Base-by-base conservation (phyloP, 2,888 invertebrate species). In the Clivina fossor region DNA sequence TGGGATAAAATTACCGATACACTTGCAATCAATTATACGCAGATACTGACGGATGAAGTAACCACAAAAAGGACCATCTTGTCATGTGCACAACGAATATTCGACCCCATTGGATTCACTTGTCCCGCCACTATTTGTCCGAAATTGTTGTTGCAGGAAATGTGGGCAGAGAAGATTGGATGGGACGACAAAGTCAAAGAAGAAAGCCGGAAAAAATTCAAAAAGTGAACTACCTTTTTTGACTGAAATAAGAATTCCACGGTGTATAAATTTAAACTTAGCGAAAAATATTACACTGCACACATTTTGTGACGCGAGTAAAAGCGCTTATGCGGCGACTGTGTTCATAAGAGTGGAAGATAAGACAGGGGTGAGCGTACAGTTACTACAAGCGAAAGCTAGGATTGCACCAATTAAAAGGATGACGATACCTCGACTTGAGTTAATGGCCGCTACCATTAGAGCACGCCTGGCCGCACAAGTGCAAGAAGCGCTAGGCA, bases 401-500 rank as follows among this genome's bases (percentile, higher is more conserved):
- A 62, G 68, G 58, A 63, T 69, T 13, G 60, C 66, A 20, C 65
- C 66, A 3, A 20, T 60, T 1, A 62, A 64, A 46, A 59, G 57
- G 30, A 49, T 60, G 15, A 65, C 64, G 0, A 68, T 69, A 20
- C 67, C 67, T 2, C 49, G 67, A 15, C 49, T 70, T 8, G 67
- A 70, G 56, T 55, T 69, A 28, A 35, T 69, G 28, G 67, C 62
- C 5, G 64, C 64, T 13, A 54, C 62, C n/a, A 64, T 69, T 26
- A 64, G 61, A 22, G 63, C 61, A 2, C 44, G 67, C 40, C 37
- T 67, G 15, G 13, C 24, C 9, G n/a, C 22, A 4, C 20, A 64
- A n/a, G 49, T 56, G 8, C 28, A 51, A 13, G 30, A 57, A 26
- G 41, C 13, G 24, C 9, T 41, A 7, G 24, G 24, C 4, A 22